These are phyloP conservation scores for Amphimallon solstitiale DNA, from an alignment of 2,888 invertebrate species.

Conservation along the genomic window DNA sequence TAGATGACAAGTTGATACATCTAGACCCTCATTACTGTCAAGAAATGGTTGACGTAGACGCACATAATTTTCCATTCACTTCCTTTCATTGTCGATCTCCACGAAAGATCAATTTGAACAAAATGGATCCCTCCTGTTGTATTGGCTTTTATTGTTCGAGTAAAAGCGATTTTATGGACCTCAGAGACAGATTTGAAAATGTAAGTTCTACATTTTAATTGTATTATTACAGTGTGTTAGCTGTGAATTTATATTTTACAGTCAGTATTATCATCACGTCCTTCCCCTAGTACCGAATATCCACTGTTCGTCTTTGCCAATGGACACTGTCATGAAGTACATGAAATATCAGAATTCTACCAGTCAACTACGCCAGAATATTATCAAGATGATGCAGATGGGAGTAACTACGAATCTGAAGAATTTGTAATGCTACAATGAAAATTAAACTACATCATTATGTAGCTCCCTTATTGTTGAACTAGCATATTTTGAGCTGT, in stretches of 20 bases:
- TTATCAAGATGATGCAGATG: constrained; percentile 67
- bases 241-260: not conserved
- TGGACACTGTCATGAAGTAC: constrained; percentile 72
- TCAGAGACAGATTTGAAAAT: constrained; percentile 75
- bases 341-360: constrained; percentile 48
- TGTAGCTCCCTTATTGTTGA: not conserved
- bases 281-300: constrained; percentile 67
- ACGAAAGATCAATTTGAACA: constrained; percentile 82
- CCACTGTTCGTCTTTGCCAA: constrained; percentile 86
- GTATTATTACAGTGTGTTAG: not conserved
- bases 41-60: constrained; percentile 87
- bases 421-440: constrained; percentile 68
- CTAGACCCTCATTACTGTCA: constrained; percentile 96
- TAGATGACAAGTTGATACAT: constrained; percentile 89
- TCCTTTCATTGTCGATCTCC: constrained; percentile 90
- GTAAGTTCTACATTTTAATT: constrained; percentile 61
- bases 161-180: constrained; percentile 79
- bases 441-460: not conserved
- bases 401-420: constrained; percentile 73
- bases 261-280: constrained; percentile 13
- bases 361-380: constrained; percentile 56
- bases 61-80: constrained; percentile 78
- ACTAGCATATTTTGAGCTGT: not conserved
- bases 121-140: constrained; percentile 94
- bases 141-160: constrained; percentile 88